Base-by-base conservation (phyloP, 2,888 invertebrate genomes). In the Xiphydria camelus region DNA sequence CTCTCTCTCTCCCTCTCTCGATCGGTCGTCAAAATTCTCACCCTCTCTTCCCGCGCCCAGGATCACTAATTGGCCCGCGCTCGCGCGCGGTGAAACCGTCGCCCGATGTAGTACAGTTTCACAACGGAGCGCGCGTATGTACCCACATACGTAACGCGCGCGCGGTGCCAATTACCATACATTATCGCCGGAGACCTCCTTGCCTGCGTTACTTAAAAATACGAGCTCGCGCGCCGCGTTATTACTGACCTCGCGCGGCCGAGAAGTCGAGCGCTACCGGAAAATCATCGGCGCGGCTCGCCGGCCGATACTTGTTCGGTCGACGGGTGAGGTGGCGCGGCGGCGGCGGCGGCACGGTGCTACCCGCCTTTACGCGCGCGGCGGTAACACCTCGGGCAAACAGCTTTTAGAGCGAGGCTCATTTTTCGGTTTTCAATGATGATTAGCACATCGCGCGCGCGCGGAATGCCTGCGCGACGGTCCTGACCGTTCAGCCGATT, bases 371-470 rank as follows among this genome's bases (percentile, higher is more conserved):
- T 41, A 41, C 41, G 41, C n/a, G 49, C 45, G 51, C 50, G 46
- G 47, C 41, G 47, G 62, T 70, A 73, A 73, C 61, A 45, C 56
- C 47, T 57, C 62, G 55, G 52, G 61, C 64, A 74, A 73, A 73
- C 61, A 73, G 55, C 70, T 67, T 70, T 67, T 65, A 67, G 66
- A 67, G 66, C 58, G 60, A 45, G 53, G 57, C 53, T 66, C 59
- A 40, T 40, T 67, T 64, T 69, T 68, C 51, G 61, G 67, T 68
- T 67, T 64, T 68, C 63, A 65, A 70, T 68, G 60, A 70, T 70
- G 63, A 73, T 73, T 74, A 74, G 62, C 73, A 72, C 73, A 55
- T 57, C 46, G 41, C 45, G 47, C 50, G 45, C 52, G 47, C 58
- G 45, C 45, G 50, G 49, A 36, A 34, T 12, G 38, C 45, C 31